A percentile compares a stretch with the other conserved stretches of the same genome.
These are phyloP conservation scores for Paratilapia polleni DNA, from an alignment of 2,113 vertebrate genomes.

Conservation along the genomic window DNA sequence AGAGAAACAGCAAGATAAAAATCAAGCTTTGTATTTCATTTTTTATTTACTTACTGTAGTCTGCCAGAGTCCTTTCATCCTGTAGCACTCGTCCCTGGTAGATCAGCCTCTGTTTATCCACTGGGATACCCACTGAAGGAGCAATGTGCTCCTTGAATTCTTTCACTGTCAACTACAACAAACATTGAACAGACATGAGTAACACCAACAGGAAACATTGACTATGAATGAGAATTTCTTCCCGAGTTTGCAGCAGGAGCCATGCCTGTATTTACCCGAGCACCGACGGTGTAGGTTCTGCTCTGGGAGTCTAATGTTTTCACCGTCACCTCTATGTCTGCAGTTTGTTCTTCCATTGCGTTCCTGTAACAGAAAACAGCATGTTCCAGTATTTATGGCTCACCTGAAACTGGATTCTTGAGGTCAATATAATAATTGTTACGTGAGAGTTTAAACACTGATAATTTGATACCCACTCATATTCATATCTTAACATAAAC, in stretches of 20 bases:
- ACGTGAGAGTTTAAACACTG: neutral
- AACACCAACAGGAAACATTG: neutral
- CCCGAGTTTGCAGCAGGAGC: neutral
- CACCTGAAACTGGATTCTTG: neutral
- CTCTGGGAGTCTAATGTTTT: slow-evolving; percentile 93
- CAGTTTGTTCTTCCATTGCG: slow-evolving; percentile 83
- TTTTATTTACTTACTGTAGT: slow-evolving; percentile 85
- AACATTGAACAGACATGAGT: neutral
- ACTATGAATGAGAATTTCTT: neutral
- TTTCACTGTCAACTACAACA: slow-evolving; percentile 87
- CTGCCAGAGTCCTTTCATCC: slow-evolving; percentile 90
- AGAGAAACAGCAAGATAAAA: neutral
- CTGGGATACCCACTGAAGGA: slow-evolving; percentile 87
- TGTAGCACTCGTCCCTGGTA: slow-evolving; percentile 93
- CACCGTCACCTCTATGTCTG: slow-evolving; percentile 88
- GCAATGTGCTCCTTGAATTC: slow-evolving; percentile 94
- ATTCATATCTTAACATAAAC: neutral
- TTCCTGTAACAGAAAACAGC: slow-evolving; percentile 18
- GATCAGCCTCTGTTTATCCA: slow-evolving; percentile 92
- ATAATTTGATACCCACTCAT: neutral
- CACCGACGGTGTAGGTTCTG: slow-evolving; percentile 87
- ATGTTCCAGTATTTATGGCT: neutral
- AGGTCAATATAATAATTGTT: neutral
- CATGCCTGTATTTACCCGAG: slow-evolving; percentile 80
- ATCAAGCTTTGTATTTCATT: neutral